These are phyloP conservation scores for Xiphorhynchus erythropygius DNA, from an alignment of 2,797 vertebrate species.

Conservation along the genomic window DNA sequence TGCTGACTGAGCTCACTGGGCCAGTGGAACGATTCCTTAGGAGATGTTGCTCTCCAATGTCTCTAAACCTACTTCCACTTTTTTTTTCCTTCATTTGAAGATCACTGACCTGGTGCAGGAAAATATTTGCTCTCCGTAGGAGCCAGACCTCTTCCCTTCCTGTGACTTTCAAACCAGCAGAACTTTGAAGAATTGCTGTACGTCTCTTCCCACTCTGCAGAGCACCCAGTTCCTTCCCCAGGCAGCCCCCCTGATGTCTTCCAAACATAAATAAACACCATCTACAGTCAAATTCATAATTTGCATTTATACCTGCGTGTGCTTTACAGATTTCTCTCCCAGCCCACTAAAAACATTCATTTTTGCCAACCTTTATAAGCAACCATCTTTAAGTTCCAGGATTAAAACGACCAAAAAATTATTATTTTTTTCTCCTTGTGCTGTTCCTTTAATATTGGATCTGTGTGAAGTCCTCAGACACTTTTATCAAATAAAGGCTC, in stretches of 20 bases:
- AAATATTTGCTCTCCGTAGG: slow-evolving; percentile 63
- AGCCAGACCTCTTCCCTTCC: slow-evolving; percentile 53
- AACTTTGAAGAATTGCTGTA: slow-evolving; percentile 49
- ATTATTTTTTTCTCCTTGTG: not conserved
- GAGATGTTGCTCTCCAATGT: not conserved
- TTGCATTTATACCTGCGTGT: slow-evolving; percentile 20
- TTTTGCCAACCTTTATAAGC: not conserved
- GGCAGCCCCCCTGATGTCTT: not conserved
- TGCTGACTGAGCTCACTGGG: not conserved
- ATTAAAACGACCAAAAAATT: not conserved
- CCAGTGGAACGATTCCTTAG: not conserved
- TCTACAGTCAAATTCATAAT: not conserved
- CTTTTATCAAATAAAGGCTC: not conserved
- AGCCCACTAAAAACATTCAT: not conserved
- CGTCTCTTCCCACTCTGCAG: slow-evolving; percentile 21
- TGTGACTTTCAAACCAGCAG: slow-evolving; percentile 37
- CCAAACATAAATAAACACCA: slow-evolving; percentile 37
- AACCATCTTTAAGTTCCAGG: not conserved
- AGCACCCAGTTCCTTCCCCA: slow-evolving; percentile 42
- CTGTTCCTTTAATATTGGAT: not conserved
- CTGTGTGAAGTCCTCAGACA: not conserved
- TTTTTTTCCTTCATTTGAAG: slow-evolving; percentile 31
- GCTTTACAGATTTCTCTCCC: not conserved
- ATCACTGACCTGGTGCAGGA: slow-evolving; percentile 64
- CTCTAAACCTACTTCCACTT: not conserved